Evolutionary conservation across 2,113 vertebrate genomes (phyloP), one percentile per base, ranked within the genome.

Genomic region (Cryptoleucopteryx plumbea): DNA sequence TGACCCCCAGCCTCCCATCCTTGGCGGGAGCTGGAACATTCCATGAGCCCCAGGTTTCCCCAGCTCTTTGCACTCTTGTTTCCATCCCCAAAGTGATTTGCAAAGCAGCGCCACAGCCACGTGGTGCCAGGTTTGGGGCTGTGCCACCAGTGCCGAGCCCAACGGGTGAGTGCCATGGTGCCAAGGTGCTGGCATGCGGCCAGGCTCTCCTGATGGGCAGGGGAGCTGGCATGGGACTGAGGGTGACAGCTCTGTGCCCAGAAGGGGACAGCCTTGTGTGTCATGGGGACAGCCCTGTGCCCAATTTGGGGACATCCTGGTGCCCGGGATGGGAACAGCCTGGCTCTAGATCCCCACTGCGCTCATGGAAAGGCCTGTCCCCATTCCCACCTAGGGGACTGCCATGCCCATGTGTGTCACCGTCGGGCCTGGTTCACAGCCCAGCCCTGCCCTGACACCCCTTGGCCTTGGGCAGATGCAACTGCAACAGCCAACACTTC

Each of bases 11-110:
- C 12, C 36, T 29, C 36, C 20, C 21, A 12, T 3, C 42, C 52
- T 61, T 20, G 21, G 34, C 52, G 58, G 52, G 18, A 79, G 66
- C 32, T 2, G 3, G 32, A 61, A 53, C 38, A 21, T 9, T n/a
- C 26, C 43, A 26, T 0, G 1, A 2, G 7, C 25, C 38, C 25
- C 2, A 0, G 17, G 10, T 34, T 53, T 72, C 53, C 36, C 29
- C 5, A 2, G 13, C 15, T 63, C 36, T 52, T 70, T 66, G 45
- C 27, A 53, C 18, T 50, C 52, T 34, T 40, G 71, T 36, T 75
- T 70, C 34, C 75, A 86, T 18, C 25, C n/a, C 18, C 65, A 59
- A 50, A 55, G 47, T 1, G 2, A 9, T 47, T 70, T 45, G 23
- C 48, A 86, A 48, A 88, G 74, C 42, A 90, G 36, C 0, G 2